phyloP scores from a whole-genome alignment of 2,797 vertebrate genomes.

The Mionectes olivaceus region DNA sequence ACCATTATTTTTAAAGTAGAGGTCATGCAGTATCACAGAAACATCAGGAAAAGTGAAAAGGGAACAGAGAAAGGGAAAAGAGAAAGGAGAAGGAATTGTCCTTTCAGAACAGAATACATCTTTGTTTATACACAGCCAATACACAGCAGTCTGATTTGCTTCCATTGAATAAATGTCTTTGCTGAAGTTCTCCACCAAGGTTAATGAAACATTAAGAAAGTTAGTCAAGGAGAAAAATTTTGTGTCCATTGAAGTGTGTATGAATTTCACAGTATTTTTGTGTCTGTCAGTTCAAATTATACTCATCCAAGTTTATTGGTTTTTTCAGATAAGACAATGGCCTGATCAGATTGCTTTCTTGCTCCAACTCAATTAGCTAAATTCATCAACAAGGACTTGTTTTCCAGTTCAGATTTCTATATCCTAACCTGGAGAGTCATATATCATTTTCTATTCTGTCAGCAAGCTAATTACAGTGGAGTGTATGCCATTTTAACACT shows the following conservation, averaged over 20 bases:
- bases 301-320: background rate
- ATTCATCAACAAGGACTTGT: background rate
- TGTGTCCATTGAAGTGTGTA: constrained; percentile 16
- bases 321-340: constrained; percentile 22
- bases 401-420: background rate
- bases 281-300: constrained; percentile 52
- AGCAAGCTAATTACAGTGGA: background rate
- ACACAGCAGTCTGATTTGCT: background rate
- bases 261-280: constrained; percentile 51
- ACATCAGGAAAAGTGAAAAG: background rate
- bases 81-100: background rate
- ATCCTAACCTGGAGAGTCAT: background rate
- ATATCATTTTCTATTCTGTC: background rate
- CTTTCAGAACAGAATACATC: background rate
- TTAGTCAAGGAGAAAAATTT: constrained; percentile 50
- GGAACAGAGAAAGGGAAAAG: background rate
- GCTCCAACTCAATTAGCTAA: background rate
- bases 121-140: background rate
- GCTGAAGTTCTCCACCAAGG: constrained; percentile 12
- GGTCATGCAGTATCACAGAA: background rate
- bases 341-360: background rate
- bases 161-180: background rate
- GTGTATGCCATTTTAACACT: background rate
- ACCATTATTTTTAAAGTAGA: background rate
- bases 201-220: constrained; percentile 52